Evolutionary conservation across 1,140 invertebrate genomes (phyloP), one percentile per base, ranked within the genome.

Genomic region (Atta colombica): DNA sequence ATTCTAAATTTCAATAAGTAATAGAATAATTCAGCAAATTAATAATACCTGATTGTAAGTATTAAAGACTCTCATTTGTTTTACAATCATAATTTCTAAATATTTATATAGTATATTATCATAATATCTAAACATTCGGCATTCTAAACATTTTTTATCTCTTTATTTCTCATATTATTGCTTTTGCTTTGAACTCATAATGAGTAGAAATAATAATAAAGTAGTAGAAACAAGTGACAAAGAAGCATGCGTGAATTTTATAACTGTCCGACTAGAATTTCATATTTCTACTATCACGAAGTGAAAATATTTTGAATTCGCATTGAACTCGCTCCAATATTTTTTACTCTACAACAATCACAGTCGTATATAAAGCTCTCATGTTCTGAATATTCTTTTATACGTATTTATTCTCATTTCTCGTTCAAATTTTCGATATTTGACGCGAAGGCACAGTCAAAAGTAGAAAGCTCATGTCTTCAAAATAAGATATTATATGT

Each of bases 261-360:
- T 51, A 55, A 31, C 1, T 66, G 77, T 80, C 45, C n/a, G 77
- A 55, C 28, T 66, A 66, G 66, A 80, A 28, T 66, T 80, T 80
- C 25, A 28, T 14, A 66, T 80, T 80, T 80, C 28, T 53, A 80
- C 77, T 80, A n/a, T 28, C 28, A 68, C 53, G n/a, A 80, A 80
- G 6, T 14, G 18, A 5, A 35, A 28, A 66, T 80, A 66, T 35
- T n/a, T n/a, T n/a, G n/a, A n/a, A n/a, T n/a, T n/a, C n/a, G 45
- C 39, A 35, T 35, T 18, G 45, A 65, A 68, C 35, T 7, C 7
- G 7, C 21, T 16, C 18, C 2, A 28, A 25, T 78, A 66, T 66
- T 66, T 66, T 66, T 53, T n/a, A 51, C 21, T 18, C 21, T 49
- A 28, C 28, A 18, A 25, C 31, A 58, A 6, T 55, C 1, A 25